Evolutionary conservation across 2,113 vertebrate species (phyloP).

Genomic region (Ptilorrhoa leucosticta): DNA sequence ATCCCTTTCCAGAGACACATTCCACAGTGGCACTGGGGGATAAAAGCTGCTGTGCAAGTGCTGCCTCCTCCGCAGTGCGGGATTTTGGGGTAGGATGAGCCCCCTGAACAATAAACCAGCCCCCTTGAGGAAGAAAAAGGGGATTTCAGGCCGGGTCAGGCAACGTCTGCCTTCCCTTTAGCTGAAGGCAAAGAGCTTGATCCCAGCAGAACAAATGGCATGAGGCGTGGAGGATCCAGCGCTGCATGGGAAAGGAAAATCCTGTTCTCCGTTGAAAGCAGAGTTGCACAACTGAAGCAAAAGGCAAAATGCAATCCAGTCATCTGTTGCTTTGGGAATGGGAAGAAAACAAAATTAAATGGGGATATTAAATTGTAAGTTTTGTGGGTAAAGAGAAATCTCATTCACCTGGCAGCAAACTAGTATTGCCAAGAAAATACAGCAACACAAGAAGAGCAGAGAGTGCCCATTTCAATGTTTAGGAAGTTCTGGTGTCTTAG

Average conservation of each 20-base stretch:
- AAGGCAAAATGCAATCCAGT: neutral
- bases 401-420: neutral
- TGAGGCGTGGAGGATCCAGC: neutral
- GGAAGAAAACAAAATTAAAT: neutral
- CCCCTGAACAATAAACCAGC: neutral
- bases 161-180: neutral
- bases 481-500: neutral
- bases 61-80: neutral
- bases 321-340: slow-evolving; percentile 9
- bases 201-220: slow-evolving; percentile 37
- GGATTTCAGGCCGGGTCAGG: neutral
- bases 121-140: neutral
- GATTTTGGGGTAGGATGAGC: neutral
- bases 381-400: neutral
- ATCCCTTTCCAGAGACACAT: neutral
- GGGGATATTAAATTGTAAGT: neutral
- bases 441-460: neutral
- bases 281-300: neutral
- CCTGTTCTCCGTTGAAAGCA: neutral
- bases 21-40: neutral
- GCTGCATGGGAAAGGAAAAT: neutral
- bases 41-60: neutral
- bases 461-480: neutral
- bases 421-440: neutral
- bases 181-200: slow-evolving; percentile 24